Evolutionary conservation across 2,797 vertebrate species (phyloP).

Genomic region (Pseudochaenichthys georgianus): DNA sequence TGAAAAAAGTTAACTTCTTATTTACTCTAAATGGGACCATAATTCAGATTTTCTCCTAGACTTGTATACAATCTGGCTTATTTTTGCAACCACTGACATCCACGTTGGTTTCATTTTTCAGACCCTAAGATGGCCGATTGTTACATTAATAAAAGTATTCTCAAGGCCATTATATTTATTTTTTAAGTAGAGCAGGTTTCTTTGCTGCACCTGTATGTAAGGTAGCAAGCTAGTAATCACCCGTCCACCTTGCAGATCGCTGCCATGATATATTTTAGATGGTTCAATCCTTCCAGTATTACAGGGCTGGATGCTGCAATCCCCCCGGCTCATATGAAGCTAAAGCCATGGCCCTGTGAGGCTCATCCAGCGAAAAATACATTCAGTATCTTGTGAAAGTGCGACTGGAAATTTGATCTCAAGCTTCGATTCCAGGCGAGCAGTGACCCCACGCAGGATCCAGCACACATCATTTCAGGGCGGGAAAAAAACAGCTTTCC

Average conservation of each 20-base stretch:
- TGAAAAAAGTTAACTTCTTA: background rate
- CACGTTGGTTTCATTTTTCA: no score
- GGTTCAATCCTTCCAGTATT: constrained; percentile 34
- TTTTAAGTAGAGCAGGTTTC: background rate
- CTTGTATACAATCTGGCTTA: no score
- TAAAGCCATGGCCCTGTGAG: constrained; percentile 6
- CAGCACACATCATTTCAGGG: background rate
- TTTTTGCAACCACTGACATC: no score
- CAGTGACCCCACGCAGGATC: constrained; percentile 18
- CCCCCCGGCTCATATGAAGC: constrained; percentile 22
- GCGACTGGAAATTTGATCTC: constrained; percentile 40
- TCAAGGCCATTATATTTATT: background rate
- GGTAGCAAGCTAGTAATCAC: background rate
- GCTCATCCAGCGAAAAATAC: constrained; percentile 15
- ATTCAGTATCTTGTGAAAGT: constrained; percentile 29
- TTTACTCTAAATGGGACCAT: no score
- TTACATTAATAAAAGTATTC: background rate
- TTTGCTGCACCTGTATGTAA: constrained; percentile 8
- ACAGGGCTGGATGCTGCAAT: constrained; percentile 26
- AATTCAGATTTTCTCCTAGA: no score
- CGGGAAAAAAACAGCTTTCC: background rate
- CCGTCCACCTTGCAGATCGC: constrained; percentile 2
- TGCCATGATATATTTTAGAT: constrained; percentile 28
- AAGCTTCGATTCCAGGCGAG: constrained; percentile 5
- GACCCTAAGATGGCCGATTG: no score